phyloP scores from a whole-genome alignment of 2,113 vertebrate genomes.

The Ptychochromis oligacanthus region DNA sequence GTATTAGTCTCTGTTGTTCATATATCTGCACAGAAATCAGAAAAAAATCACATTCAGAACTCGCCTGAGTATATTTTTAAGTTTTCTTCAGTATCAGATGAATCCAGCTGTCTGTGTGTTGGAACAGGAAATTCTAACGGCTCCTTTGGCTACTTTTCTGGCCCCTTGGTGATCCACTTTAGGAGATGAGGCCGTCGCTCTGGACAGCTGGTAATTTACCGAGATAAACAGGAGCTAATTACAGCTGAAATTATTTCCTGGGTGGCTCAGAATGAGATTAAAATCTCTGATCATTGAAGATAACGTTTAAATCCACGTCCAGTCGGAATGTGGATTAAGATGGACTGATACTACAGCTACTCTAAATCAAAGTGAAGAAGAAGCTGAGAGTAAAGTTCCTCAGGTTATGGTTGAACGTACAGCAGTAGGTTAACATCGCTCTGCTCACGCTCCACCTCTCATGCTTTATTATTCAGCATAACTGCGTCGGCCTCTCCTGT shows the following conservation, averaged over 20 bases:
- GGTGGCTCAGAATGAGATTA: background rate
- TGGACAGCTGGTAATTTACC: background rate
- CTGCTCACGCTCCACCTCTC: background rate
- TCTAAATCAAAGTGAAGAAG: too few relatives aligned
- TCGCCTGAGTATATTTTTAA: background rate
- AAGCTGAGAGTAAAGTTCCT: background rate
- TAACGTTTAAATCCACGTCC: background rate
- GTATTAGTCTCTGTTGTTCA: background rate
- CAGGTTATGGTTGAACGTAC: background rate
- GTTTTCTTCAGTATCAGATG: background rate
- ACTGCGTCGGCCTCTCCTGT: background rate
- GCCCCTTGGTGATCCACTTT: background rate
- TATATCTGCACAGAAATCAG: fast-evolving
- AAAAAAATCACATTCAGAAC: background rate
- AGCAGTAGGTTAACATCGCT: background rate
- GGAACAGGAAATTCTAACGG: background rate
- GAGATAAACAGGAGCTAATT: background rate
- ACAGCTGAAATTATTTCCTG: background rate
- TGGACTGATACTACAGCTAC: background rate
- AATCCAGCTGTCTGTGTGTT: background rate
- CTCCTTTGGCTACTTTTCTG: background rate
- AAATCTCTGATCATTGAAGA: background rate
- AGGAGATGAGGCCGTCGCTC: background rate
- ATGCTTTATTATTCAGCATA: background rate
- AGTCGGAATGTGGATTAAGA: background rate